Percentiles rank a stretch among this genome's conserved stretches.
These are phyloP conservation scores for Rhinella marina DNA, from an alignment of 2,797 vertebrate species.

Conservation along the genomic window DNA sequence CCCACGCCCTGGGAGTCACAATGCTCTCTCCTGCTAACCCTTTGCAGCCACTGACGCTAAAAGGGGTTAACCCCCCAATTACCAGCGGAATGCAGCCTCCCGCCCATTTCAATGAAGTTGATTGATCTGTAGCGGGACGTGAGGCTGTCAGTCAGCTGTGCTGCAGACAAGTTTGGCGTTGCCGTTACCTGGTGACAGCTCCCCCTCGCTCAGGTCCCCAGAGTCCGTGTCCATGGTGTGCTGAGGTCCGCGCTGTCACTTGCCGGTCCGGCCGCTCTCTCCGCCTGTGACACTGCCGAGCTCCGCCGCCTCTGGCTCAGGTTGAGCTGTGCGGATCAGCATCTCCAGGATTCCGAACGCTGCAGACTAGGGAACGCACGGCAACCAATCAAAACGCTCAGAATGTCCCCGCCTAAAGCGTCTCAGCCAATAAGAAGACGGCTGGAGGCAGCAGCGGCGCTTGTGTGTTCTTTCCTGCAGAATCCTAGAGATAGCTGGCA, in stretches of 20 bases:
- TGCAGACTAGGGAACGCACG: slow-evolving; percentile 15
- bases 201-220: slow-evolving; percentile 94
- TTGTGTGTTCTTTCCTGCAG: slow-evolving; percentile 17
- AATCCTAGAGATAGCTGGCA: background rate
- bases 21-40: background rate
- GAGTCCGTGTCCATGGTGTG: slow-evolving; percentile 93
- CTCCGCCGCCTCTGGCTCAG: slow-evolving; percentile 46
- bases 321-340: slow-evolving; percentile 40
- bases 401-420: slow-evolving; percentile 13
- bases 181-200: slow-evolving; percentile 70
- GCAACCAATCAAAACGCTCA: slow-evolving; percentile 30
- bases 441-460: background rate
- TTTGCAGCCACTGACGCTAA: background rate
- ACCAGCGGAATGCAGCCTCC: background rate
- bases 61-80: background rate
- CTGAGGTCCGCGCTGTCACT: background rate
- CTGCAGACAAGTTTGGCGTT: background rate
- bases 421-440: slow-evolving; percentile 16
- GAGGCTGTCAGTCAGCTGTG: background rate
- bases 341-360: slow-evolving; percentile 29
- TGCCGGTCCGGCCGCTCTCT: slow-evolving; percentile 14
- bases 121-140: background rate
- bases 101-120: background rate
- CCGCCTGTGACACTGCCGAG: slow-evolving; percentile 15
- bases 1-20: background rate